Base-by-base conservation (phyloP, 1,140 invertebrate genomes). In the Akabosia matsudoensis region DNA sequence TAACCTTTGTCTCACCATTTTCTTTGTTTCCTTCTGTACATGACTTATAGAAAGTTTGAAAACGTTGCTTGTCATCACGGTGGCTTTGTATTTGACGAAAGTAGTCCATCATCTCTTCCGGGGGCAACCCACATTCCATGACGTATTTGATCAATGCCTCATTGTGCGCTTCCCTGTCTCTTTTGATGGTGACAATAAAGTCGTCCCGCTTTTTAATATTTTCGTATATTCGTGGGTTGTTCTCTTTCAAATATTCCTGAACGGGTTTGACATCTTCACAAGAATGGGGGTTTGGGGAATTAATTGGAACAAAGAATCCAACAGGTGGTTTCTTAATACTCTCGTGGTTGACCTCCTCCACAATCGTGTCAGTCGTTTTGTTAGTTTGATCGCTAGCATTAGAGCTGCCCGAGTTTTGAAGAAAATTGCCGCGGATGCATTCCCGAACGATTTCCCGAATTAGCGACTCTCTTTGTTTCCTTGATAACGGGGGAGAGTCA, bases 171-270 rank as follows among this genome's bases (percentile, higher is more conserved):
- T 61, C 3, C 4, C 54, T 7, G 4, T 14, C 24, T 24, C 54
- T n/a, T 61, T 61, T 61, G 24, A 14, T 4, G 24, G 14, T 24
- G 54, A 61, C 4, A 7, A 61, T 4, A 4, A 61, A 61, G 24
- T 61, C 24, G n/a, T 61, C 54, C n/a, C 54, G 13, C n/a, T 61
- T 22, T 22, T 61, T 61, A 61, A 61, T 24, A 22, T 61, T 61
- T 22, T 61, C 24, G 24, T 61, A 61, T 7, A 13, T 16, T 22
- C n/a, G 7, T n/a, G 54, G 54, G n/a, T 61, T 61, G 7, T 22
- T 7, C 24, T 61, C 54, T 22, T 61, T 61, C 54, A 61, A 61
- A 61, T 7, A 61, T 61, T 61, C 54, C 54, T 61, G 54, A n/a
- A n/a, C n/a, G n/a, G n/a, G n/a, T n/a, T n/a, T n/a, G n/a, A n/a